phyloP scores from a whole-genome alignment of 2,113 vertebrate species.

The Columba livia region DNA sequence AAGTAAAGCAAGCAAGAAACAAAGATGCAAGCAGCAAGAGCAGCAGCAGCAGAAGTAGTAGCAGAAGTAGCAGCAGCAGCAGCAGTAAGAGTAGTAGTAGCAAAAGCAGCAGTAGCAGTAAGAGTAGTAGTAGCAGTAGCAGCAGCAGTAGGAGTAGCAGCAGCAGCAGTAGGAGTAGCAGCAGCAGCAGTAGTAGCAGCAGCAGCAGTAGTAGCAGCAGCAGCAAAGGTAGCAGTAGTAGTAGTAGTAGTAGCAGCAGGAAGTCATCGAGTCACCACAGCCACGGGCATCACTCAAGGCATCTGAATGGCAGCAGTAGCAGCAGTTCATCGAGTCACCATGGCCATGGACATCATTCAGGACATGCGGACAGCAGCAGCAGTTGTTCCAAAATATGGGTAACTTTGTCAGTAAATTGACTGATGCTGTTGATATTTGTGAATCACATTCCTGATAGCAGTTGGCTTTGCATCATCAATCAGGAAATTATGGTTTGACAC shows the following conservation, averaged over 20 bases:
- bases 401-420: background rate
- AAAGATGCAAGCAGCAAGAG: background rate
- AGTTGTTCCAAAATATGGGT: slow-evolving; percentile 40
- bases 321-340: background rate
- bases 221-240: no score
- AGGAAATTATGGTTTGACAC: background rate
- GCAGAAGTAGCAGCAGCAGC: accelerated
- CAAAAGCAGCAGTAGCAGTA: accelerated
- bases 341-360: background rate
- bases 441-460: background rate
- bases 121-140: accelerated
- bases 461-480: background rate
- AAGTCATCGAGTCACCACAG: background rate
- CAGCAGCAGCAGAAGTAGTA: accelerated
- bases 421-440: background rate
- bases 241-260: accelerated
- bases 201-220: accelerated
- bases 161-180: accelerated
- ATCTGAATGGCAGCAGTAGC: background rate
- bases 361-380: background rate
- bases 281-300: background rate
- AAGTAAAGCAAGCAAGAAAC: background rate
- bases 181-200: accelerated
- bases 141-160: accelerated
- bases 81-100: accelerated